Evolutionary conservation across 2,888 invertebrate genomes (phyloP).

Genomic region (Bombyx huttoni): DNA sequence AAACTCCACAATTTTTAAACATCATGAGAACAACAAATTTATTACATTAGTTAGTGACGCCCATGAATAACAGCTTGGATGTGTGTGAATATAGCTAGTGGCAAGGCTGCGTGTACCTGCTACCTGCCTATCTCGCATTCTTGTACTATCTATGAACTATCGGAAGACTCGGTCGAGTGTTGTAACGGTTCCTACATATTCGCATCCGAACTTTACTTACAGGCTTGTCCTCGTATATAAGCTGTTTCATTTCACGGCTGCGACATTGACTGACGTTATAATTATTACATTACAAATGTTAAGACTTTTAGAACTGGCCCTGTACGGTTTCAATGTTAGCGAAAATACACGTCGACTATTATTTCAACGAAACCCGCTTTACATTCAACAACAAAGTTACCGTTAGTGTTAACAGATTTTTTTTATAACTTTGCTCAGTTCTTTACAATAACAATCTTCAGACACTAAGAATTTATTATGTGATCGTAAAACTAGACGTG

Average conservation of each 20-base stretch:
- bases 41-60: too few relatives aligned
- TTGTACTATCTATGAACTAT: constrained; percentile 55
- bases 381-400: not conserved
- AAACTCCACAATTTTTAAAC: too few relatives aligned
- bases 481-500: not conserved
- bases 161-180: constrained; percentile 35
- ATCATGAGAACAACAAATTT: too few relatives aligned
- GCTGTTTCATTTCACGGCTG: constrained; percentile 28
- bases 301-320: constrained; percentile 20
- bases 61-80: not conserved
- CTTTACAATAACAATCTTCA: not conserved
- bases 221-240: constrained; percentile 31
- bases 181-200: constrained; percentile 48
- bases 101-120: not conserved
- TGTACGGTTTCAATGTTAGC: too few relatives aligned
- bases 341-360: too few relatives aligned
- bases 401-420: constrained; percentile 2
- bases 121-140: constrained; percentile 52
- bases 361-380: too few relatives aligned
- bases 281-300: constrained; percentile 40
- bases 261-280: constrained; percentile 43
- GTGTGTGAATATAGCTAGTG: not conserved
- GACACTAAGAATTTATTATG: not conserved
- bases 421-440: not conserved
- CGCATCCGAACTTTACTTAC: constrained; percentile 27